phyloP scores from a whole-genome alignment of 2,797 vertebrate species.

The Anabas testudineus region DNA sequence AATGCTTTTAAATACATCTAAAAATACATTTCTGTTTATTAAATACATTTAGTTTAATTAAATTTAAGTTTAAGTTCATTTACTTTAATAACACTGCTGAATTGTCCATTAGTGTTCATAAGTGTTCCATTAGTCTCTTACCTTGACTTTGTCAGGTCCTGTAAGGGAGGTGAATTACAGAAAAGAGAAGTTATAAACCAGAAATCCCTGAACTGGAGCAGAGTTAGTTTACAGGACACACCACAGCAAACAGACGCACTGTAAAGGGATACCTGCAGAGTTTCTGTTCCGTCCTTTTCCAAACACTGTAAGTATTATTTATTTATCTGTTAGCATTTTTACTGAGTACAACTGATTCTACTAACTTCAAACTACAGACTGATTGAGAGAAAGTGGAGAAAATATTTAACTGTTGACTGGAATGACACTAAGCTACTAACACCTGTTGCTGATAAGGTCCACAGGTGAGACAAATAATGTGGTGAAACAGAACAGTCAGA shows the following conservation, averaged over 20 bases:
- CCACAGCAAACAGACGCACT: slow-evolving; percentile 24
- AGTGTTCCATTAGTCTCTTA: too few species aligned
- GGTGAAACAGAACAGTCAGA: slow-evolving; percentile 20
- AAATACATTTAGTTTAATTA: too few species aligned
- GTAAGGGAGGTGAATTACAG: slow-evolving; percentile 70
- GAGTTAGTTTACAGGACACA: slow-evolving; percentile 37
- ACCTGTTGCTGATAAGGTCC: not conserved
- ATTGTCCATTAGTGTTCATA: not conserved
- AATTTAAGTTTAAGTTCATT: too few species aligned
- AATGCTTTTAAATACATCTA: not conserved
- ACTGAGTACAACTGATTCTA: not conserved
- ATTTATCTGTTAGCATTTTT: not conserved
- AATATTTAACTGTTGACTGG: not conserved
- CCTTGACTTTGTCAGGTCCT: slow-evolving; percentile 85
- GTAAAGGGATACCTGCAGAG: slow-evolving; percentile 15
- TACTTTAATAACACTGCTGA: not conserved
- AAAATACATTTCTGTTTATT: too few species aligned
- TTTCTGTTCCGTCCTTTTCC: slow-evolving; percentile 34
- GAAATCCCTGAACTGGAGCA: slow-evolving; percentile 13
- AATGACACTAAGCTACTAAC: not conserved
- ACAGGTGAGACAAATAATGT: not conserved
- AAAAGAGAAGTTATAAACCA: slow-evolving; percentile 66
- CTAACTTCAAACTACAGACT: not conserved
- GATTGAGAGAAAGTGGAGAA: not conserved
- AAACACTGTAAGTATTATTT: not conserved